Conservation (phyloP, 2,113 vertebrate genomes). For the Ciconia maguari region DNA sequence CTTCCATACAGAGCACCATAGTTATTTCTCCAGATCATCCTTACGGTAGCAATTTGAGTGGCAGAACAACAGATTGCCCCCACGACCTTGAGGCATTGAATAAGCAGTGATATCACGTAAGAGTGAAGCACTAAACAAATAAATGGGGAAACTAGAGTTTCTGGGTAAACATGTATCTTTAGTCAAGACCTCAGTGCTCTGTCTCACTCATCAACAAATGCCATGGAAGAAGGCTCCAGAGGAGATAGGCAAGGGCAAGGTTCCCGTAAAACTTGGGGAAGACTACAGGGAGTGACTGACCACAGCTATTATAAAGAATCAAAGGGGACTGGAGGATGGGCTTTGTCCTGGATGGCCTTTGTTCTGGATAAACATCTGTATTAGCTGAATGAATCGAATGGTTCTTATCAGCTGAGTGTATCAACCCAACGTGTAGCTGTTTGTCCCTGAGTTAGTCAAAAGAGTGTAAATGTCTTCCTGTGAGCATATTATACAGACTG, state of each 20-base stretch:
- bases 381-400: background rate
- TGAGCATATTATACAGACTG: background rate
- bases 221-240: background rate
- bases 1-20: background rate
- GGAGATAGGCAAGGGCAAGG: background rate
- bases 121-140: background rate
- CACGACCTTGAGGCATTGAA: background rate
- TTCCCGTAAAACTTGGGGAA: background rate
- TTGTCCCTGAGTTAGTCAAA: background rate
- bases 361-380: background rate
- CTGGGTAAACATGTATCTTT: background rate
- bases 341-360: background rate
- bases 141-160: background rate
- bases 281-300: background rate
- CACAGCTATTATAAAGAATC: background rate
- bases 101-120: background rate
- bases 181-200: fast-evolving
- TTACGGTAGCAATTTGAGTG: background rate
- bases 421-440: background rate
- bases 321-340: background rate
- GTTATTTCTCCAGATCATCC: background rate
- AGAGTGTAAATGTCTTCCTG: background rate
- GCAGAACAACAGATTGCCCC: background rate
- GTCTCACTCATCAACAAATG: background rate
- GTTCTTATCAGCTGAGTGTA: background rate